phyloP scores from a whole-genome alignment of 2,797 vertebrate species.

The Rhynchonycteris naso region DNA sequence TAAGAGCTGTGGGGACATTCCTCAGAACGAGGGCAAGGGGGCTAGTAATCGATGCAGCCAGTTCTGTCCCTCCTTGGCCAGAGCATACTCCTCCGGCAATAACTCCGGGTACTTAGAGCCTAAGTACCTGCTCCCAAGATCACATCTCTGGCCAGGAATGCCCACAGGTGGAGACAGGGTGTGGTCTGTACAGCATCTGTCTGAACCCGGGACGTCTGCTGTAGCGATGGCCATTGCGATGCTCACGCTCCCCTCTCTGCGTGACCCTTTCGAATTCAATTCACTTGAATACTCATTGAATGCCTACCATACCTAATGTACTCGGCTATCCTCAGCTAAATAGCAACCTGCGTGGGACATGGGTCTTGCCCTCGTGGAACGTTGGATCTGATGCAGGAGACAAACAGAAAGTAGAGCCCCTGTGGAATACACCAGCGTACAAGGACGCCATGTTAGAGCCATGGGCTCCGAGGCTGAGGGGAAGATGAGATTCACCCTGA shows the following conservation, averaged over 20 bases:
- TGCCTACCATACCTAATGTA: neutral
- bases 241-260: neutral
- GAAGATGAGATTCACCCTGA: conserved; percentile 19
- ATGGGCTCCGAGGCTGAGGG: neutral
- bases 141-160: neutral
- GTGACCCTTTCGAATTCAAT: neutral
- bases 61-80: neutral
- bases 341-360: neutral
- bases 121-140: neutral
- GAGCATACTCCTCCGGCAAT: neutral
- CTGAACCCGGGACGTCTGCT: neutral
- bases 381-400: neutral
- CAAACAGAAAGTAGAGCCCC: neutral
- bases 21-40: neutral
- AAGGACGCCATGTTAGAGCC: neutral
- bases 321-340: neutral
- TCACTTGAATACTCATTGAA: neutral
- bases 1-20: neutral
- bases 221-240: neutral
- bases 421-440: neutral
- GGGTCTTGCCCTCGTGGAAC: neutral
- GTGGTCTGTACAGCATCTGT: neutral
- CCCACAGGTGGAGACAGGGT: neutral
- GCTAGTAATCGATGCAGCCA: neutral
- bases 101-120: neutral